Conservation (phyloP, 2,113 vertebrate species). For the Phalacrocorax carbo region DNA sequence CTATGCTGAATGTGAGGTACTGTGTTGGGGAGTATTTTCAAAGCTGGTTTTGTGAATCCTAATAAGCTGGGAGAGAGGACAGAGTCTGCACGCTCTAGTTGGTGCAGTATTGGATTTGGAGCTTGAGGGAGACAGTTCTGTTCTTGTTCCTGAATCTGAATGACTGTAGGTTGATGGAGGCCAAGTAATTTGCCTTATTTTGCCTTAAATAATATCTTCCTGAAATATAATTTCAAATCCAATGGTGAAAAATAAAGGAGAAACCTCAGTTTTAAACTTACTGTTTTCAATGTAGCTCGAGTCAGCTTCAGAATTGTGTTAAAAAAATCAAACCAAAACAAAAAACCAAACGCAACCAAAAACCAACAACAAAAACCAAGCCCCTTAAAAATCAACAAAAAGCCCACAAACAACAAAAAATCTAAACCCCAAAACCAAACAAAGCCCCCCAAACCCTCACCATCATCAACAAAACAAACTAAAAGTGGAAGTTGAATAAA, state of each 20-base stretch:
- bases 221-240: background rate
- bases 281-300: accelerated
- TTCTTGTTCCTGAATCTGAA: background rate
- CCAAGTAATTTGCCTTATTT: background rate
- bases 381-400: no score
- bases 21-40: background rate
- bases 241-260: background rate
- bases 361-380: background rate
- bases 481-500: background rate
- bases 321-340: background rate
- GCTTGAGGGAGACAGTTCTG: background rate
- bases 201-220: background rate
- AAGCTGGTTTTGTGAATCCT: background rate
- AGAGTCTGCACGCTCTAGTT: background rate
- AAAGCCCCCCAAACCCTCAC: no score
- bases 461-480: background rate
- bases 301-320: background rate
- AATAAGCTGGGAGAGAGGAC: background rate
- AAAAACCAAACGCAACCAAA: background rate
- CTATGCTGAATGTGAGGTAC: background rate
- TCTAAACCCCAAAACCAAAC: background rate
- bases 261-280: background rate
- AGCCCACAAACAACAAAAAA: no score
- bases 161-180: background rate
- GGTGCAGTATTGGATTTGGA: background rate